phyloP scores from a whole-genome alignment of 2,888 invertebrate species.

The Hirtodrosophila duncani region DNA sequence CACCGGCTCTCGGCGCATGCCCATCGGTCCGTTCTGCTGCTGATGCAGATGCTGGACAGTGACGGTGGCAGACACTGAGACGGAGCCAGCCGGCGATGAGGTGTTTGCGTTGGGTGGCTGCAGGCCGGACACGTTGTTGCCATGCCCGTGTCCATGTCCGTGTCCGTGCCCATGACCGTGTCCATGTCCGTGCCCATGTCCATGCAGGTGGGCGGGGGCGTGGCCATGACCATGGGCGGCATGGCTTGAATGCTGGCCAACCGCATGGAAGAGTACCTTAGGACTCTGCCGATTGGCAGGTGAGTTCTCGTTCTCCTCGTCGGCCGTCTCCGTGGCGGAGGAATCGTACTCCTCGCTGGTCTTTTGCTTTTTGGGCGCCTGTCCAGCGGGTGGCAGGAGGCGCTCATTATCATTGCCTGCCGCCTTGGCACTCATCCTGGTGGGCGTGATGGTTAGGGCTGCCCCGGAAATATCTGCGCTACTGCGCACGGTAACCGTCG shows the following conservation, averaged over 20 bases:
- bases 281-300: conserved; percentile 81
- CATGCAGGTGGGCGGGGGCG: conserved; percentile 19
- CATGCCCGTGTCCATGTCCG: no score
- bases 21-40: conserved; percentile 44
- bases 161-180: no score
- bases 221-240: conserved; percentile 33
- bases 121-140: conserved; percentile 48
- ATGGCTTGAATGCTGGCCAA: no score
- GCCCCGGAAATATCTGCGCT: conserved; percentile 39
- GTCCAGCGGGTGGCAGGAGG: conserved; percentile 76
- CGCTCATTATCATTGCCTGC: conserved; percentile 69
- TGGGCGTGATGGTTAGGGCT: conserved; percentile 55
- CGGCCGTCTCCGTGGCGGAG: conserved; percentile 91
- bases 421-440: conserved; percentile 42
- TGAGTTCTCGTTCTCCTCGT: conserved; percentile 86
- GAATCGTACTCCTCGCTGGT: conserved; percentile 84
- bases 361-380: conserved; percentile 78
- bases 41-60: conserved; percentile 4
- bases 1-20: conserved; percentile 64
- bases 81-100: conserved; percentile 13
- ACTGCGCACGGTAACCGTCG: conserved; percentile 30
- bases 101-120: conserved; percentile 45
- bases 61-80: conserved; percentile 3
- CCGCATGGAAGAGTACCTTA: conserved; percentile 75
- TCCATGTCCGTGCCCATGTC: no score